phyloP scores from a whole-genome alignment of 2,113 vertebrate genomes.

The Holacanthus passer region DNA sequence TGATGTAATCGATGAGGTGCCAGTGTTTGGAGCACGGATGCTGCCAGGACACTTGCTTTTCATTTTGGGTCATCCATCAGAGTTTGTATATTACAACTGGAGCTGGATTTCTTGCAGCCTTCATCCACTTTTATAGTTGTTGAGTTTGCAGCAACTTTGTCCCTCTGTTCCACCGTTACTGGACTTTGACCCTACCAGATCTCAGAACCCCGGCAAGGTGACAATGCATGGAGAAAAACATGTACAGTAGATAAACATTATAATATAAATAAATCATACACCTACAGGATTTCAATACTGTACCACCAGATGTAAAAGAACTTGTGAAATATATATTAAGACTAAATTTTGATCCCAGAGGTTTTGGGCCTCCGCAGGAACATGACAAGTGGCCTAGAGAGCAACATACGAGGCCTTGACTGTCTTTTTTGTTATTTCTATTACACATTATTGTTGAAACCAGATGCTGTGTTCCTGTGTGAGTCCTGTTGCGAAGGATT shows the following conservation, averaged over 20 bases:
- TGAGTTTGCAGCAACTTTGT: no score
- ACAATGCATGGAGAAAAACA: no score
- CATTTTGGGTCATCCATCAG: no score
- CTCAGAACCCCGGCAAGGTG: no score
- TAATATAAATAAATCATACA: constrained; percentile 8
- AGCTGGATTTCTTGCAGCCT: no score
- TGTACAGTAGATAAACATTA: constrained; percentile 12
- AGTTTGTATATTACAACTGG: no score
- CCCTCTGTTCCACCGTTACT: no score
- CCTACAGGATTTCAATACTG: constrained; percentile 8
- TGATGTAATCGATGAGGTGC: no score
- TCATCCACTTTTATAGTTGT: no score
- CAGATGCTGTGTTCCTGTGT: constrained; percentile 50
- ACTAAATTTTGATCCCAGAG: constrained; percentile 1
- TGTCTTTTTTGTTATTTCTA: constrained; percentile 30
- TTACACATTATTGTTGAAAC: constrained; percentile 29
- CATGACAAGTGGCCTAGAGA: constrained; percentile 25
- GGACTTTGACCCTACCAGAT: no score
- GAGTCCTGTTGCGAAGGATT: constrained; percentile 33
- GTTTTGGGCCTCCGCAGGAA: constrained; percentile 2
- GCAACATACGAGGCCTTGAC: constrained; percentile 11
- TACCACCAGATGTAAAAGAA: constrained; percentile 28
- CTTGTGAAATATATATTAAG: not conserved
- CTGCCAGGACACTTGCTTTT: no score
- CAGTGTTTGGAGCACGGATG: no score